phyloP scores from a whole-genome alignment of 2,888 invertebrate species.

The Acanthococcus lagerstroemiae region DNA sequence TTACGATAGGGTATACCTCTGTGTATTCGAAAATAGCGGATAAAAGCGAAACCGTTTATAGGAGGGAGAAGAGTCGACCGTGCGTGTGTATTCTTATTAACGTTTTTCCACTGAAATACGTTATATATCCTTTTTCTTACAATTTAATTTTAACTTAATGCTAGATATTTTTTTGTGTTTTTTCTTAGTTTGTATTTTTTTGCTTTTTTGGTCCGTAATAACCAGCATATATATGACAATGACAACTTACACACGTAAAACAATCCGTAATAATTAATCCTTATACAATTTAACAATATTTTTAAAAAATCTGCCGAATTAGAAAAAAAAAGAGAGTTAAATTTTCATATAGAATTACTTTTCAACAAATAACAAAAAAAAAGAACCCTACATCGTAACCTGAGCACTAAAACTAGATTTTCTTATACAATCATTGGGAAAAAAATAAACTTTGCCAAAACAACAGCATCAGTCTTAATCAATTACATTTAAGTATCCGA shows the following conservation, averaged over 20 bases:
- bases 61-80: too few relatives aligned
- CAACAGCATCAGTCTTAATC: conserved; percentile 35
- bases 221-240: conserved; percentile 27
- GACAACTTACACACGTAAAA: conserved; percentile 25
- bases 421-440: conserved; percentile 24
- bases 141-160: conserved; percentile 7
- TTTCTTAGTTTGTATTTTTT: conserved; percentile 13
- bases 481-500: conserved; percentile 33
- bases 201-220: conserved; percentile 21
- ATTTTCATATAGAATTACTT: conserved; percentile 16
- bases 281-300: conserved; percentile 25
- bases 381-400: conserved; percentile 29
- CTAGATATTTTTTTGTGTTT: conserved; percentile 9
- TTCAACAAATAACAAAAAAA: conserved; percentile 28
- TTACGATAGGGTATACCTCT: too few relatives aligned
- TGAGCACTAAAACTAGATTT: conserved; percentile 33
- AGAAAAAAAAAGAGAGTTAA: conserved; percentile 1
- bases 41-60: too few relatives aligned
- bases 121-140: conserved; percentile 1
- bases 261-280: conserved; percentile 13
- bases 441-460: conserved; percentile 35
- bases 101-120: too few relatives aligned
- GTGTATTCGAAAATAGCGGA: too few relatives aligned
- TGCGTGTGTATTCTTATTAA: too few relatives aligned
- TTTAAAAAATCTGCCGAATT: background rate